Conservation (phyloP, 2,888 invertebrate genomes). For the Sinelater perroti region DNA sequence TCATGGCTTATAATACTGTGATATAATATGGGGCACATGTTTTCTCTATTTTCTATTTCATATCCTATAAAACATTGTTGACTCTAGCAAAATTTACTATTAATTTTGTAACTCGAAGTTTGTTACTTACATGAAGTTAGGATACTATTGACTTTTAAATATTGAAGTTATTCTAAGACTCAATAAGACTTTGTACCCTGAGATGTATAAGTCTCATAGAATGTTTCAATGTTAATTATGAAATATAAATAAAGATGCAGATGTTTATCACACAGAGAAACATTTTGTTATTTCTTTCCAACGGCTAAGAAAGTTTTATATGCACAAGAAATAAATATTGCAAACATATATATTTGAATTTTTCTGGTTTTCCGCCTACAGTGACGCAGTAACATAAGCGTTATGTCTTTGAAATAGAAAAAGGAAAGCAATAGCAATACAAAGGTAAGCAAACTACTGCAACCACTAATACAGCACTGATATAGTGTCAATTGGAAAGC, state of each 20-base stretch:
- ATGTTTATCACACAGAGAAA: too few species aligned
- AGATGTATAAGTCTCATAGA: not conserved
- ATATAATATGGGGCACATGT: conserved; percentile 34
- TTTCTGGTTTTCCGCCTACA: too few species aligned
- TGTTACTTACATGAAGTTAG: conserved; percentile 5
- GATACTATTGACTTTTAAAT: not conserved
- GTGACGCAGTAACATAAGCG: too few species aligned
- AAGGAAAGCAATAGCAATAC: too few species aligned
- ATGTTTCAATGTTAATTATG: not conserved
- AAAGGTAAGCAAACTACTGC: too few species aligned
- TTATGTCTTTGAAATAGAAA: too few species aligned
- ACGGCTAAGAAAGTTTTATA: too few species aligned
- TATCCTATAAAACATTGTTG: conserved; percentile 31
- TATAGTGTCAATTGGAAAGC: too few species aligned
- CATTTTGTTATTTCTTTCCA: too few species aligned
- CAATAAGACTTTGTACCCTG: not conserved
- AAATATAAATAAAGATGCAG: not conserved
- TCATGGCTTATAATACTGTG: conserved; percentile 35
- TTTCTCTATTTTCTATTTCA: conserved; percentile 32
- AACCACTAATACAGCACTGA: too few species aligned
- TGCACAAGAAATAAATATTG: too few species aligned
- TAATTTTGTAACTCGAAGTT: conserved; percentile 20
- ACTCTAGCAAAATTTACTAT: conserved; percentile 21
- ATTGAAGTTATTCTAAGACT: not conserved
- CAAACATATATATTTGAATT: too few species aligned